These are phyloP conservation scores for Ypsolopha sequella DNA, from an alignment of 2,888 invertebrate species.

Conservation along the genomic window DNA sequence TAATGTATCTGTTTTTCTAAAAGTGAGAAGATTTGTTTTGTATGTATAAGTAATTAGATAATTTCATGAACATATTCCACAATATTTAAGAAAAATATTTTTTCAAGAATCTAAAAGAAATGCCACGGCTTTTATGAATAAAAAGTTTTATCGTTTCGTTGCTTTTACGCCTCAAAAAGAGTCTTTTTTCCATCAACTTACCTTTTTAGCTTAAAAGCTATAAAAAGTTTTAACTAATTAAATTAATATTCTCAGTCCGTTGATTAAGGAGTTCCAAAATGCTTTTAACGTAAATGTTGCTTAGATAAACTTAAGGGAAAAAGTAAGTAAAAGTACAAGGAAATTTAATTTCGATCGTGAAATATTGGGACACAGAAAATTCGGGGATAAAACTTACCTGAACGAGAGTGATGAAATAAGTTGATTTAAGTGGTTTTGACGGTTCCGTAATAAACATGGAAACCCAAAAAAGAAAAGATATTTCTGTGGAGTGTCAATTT, in stretches of 20 bases:
- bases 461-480: too few species aligned
- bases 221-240: constrained; percentile 57
- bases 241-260: constrained; percentile 56
- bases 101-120: too few species aligned
- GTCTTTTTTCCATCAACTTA: constrained; percentile 32
- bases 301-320: constrained; percentile 24
- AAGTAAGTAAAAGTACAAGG: constrained; percentile 16
- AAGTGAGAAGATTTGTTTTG: too few species aligned
- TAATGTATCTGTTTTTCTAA: too few species aligned
- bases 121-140: not conserved
- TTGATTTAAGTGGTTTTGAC: too few species aligned
- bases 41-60: too few species aligned
- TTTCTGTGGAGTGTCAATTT: too few species aligned
- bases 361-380: constrained; percentile 20
- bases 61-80: too few species aligned
- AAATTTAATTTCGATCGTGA: constrained; percentile 22
- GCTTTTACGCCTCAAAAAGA: constrained; percentile 14
- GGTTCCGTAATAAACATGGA: too few species aligned
- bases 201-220: constrained; percentile 47
- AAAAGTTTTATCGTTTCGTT: constrained; percentile 23
- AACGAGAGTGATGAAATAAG: too few species aligned
- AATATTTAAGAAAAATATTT: too few species aligned
- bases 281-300: constrained; percentile 53
- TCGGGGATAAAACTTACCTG: too few species aligned
- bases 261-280: constrained; percentile 57